Conservation (phyloP, 2,888 invertebrate species). For the Chalcis sispes region DNA sequence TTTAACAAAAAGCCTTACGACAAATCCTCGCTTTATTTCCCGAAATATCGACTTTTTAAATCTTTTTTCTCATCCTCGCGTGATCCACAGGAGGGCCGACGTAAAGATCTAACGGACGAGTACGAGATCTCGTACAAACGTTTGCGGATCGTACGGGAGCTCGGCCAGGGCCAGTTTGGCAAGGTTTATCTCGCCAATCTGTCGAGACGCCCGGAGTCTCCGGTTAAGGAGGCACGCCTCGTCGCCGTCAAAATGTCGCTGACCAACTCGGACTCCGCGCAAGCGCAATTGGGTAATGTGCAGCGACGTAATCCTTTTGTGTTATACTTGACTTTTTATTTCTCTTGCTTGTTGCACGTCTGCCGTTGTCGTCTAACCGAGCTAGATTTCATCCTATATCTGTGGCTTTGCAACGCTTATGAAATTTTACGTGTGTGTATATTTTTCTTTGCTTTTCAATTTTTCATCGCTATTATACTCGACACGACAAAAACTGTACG, state of each 20-base stretch:
- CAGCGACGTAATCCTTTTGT: neutral
- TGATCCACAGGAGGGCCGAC: slow-evolving; percentile 58
- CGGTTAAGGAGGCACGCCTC: slow-evolving; percentile 15
- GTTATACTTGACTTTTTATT: slow-evolving; percentile 1
- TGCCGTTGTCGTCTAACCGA: too few relatives aligned
- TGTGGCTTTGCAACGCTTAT: too few relatives aligned
- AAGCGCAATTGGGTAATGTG: slow-evolving; percentile 47
- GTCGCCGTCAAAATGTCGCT: slow-evolving; percentile 70
- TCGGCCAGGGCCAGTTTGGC: slow-evolving; percentile 88
- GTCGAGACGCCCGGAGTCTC: neutral
- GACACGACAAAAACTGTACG: too few relatives aligned
- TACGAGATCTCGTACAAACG: slow-evolving; percentile 78
- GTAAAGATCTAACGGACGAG: slow-evolving; percentile 70
- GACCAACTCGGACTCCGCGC: slow-evolving; percentile 40
- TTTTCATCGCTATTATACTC: too few relatives aligned
- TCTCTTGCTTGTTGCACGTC: neutral
- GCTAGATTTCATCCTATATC: too few relatives aligned
- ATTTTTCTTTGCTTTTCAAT: too few relatives aligned
- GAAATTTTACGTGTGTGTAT: too few relatives aligned
- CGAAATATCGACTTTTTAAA: too few relatives aligned
- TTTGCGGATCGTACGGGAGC: slow-evolving; percentile 78
- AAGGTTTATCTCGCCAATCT: slow-evolving; percentile 82
- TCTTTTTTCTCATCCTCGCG: too few relatives aligned
- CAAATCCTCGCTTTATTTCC: too few relatives aligned
- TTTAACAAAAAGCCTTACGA: too few relatives aligned